phyloP scores from a whole-genome alignment of 2,113 vertebrate genomes.

The Salvelinus fontinalis region DNA sequence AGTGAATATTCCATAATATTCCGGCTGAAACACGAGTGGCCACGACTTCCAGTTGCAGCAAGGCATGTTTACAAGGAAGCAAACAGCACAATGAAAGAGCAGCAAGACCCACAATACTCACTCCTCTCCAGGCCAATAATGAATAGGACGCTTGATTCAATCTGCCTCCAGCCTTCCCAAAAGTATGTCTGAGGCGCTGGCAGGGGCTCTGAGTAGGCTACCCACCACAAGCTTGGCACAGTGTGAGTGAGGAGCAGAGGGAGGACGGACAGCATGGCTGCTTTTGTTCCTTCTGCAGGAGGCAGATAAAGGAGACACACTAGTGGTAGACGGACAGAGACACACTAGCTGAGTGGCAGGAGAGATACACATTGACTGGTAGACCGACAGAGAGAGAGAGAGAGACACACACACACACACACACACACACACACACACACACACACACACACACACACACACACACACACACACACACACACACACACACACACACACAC shows the following conservation, averaged over 20 bases:
- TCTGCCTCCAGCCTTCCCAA: constrained; percentile 32
- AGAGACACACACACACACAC: background rate
- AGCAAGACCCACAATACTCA: constrained; percentile 46
- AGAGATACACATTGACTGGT: too few species aligned
- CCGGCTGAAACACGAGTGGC: background rate
- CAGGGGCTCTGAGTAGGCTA: constrained; percentile 16
- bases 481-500: too few species aligned
- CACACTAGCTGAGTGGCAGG: background rate
- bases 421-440: background rate
- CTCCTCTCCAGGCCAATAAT: constrained; percentile 28
- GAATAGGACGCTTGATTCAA: constrained; percentile 23
- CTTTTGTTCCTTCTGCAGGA: constrained; percentile 46
- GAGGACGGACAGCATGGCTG: constrained; percentile 25
- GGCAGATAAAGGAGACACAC: constrained; percentile 42
- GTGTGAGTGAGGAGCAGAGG: constrained; percentile 23
- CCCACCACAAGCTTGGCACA: constrained; percentile 35
- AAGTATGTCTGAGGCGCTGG: constrained; percentile 9
- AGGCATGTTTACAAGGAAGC: constrained; percentile 36
- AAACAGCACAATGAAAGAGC: constrained; percentile 39
- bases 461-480: too few species aligned
- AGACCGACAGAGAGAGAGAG: too few species aligned
- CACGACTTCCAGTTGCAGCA: constrained; percentile 26
- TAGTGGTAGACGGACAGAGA: background rate
- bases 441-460: too few species aligned
- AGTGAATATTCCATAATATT: background rate